These are phyloP conservation scores for Diadema setosum DNA, from an alignment of 35 echinoderm and acorn worm genomes.

Conservation along the genomic window DNA sequence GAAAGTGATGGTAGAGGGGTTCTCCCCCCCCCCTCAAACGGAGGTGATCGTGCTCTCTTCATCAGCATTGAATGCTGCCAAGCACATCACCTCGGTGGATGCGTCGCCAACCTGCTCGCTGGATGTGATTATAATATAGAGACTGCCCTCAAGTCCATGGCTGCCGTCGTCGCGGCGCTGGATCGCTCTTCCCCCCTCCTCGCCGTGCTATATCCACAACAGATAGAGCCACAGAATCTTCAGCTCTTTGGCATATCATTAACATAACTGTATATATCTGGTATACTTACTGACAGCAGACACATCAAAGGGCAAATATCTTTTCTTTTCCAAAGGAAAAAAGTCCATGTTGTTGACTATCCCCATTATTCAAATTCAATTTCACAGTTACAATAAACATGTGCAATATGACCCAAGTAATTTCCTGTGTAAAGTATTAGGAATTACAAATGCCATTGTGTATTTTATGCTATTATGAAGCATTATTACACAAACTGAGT, in stretches of 20 bases:
- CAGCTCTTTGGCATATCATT: conserved; percentile 1
- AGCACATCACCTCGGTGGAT: background rate
- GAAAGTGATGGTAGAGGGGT: background rate
- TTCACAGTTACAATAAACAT: too few relatives aligned
- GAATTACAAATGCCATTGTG: too few relatives aligned
- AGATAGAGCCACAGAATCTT: background rate
- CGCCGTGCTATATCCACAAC: background rate
- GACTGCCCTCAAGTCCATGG: conserved; percentile 3
- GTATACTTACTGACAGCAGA: too few relatives aligned
- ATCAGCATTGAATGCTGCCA: conserved; percentile 13
- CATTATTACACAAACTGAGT: too few relatives aligned
- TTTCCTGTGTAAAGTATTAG: too few relatives aligned
- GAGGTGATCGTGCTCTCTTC: background rate
- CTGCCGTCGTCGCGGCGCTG: background rate
- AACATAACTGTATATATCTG: conserved; percentile 3
- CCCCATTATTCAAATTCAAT: too few relatives aligned
- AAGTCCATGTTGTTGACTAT: too few relatives aligned
- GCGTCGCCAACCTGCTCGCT: background rate
- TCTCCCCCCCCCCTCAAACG: background rate
- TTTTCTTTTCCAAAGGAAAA: too few relatives aligned
- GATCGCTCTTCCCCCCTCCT: background rate
- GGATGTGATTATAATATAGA: conserved; percentile 1
- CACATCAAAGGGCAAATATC: too few relatives aligned
- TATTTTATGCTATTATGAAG: too few relatives aligned
- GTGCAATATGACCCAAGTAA: too few relatives aligned